Conservation (phyloP, 1,140 invertebrate genomes). For the Chrysomallon squamiferum region DNA sequence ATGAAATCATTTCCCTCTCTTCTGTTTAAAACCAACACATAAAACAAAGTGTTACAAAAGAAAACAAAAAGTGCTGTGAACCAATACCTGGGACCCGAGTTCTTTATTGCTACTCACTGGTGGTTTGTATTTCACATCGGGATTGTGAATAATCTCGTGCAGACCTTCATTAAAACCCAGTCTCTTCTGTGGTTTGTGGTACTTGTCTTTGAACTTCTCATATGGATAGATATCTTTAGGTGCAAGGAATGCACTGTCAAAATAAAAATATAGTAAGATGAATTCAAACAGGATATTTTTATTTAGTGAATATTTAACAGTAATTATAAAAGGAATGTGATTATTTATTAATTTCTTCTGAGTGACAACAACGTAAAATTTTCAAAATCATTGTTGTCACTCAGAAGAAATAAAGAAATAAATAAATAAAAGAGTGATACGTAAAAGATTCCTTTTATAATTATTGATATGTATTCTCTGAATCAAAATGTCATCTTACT, state of each 20-base stretch:
- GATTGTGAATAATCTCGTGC: conserved; percentile 70
- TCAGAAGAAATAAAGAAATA: too few species aligned
- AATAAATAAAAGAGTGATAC: too few species aligned
- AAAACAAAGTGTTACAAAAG: too few species aligned
- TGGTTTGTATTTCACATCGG: conserved; percentile 53
- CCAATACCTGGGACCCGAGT: neutral
- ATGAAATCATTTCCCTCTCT: too few species aligned
- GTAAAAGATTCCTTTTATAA: too few species aligned
- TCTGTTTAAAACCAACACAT: too few species aligned
- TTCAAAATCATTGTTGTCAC: too few species aligned
- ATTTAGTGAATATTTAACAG: neutral
- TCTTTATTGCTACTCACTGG: conserved; percentile 17
- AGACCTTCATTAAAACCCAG: conserved; percentile 75
- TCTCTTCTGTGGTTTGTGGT: conserved; percentile 70
- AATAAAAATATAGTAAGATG: conserved; percentile 20
- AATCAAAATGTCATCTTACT: too few species aligned
- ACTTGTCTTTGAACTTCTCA: conserved; percentile 73
- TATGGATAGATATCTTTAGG: conserved; percentile 67
- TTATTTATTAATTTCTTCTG: too few species aligned
- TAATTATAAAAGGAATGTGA: neutral
- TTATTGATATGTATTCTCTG: too few species aligned
- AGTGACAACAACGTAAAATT: too few species aligned
- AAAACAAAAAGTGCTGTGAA: too few species aligned
- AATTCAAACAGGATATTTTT: neutral
- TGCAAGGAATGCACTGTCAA: conserved; percentile 64